Evolutionary conservation across 2,113 vertebrate species (phyloP).

Genomic region (Odocoileus virginianus): DNA sequence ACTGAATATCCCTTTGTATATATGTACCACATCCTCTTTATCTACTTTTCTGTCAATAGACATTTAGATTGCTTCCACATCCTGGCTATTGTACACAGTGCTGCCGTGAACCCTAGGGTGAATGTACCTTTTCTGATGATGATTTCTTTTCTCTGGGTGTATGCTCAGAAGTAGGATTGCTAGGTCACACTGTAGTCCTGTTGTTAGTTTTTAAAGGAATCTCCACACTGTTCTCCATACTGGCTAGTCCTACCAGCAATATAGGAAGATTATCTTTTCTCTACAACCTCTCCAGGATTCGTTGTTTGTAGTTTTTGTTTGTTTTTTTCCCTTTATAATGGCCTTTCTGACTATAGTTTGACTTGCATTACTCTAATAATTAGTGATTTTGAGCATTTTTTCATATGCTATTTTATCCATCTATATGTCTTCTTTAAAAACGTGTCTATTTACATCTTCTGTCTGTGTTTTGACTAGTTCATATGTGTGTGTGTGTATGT

Average conservation of each 20-base stretch:
- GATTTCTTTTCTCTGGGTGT: neutral
- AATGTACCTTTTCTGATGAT: fast-evolving
- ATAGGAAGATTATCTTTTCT: neutral
- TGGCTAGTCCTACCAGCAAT: neutral
- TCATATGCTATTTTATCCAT: neutral
- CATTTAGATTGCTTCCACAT: neutral
- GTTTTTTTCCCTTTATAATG: neutral
- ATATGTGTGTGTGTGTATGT: too few relatives aligned
- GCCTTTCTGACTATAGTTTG: neutral
- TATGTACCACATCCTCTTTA: neutral
- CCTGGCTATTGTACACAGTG: neutral
- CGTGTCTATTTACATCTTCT: neutral
- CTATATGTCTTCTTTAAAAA: neutral
- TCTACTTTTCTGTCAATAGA: neutral
- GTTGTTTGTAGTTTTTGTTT: neutral
- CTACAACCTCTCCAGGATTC: neutral
- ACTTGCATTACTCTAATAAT: neutral
- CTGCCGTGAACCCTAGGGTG: neutral
- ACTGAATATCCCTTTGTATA: neutral
- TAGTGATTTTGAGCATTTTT: neutral
- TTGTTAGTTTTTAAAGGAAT: neutral
- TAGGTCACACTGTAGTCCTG: neutral
- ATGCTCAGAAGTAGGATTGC: neutral
- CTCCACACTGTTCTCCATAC: neutral
- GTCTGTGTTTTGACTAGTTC: neutral